phyloP scores from a whole-genome alignment of 2,797 vertebrate species.

The Melanotaenia trifasciata region DNA sequence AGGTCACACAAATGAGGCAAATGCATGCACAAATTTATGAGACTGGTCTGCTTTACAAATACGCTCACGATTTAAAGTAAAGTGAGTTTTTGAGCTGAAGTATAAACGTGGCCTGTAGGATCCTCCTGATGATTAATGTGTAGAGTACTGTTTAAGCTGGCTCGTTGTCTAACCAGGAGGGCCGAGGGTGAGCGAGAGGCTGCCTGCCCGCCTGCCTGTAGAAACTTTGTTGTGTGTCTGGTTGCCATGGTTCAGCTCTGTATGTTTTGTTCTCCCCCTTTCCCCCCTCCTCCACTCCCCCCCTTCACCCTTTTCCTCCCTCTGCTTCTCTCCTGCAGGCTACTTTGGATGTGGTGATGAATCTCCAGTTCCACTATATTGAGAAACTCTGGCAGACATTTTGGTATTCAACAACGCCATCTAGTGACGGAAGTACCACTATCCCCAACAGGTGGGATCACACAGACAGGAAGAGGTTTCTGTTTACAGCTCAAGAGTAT shows the following conservation, averaged over 20 bases:
- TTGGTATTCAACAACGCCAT: conserved; percentile 92
- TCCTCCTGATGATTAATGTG: conserved; percentile 73
- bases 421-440: conserved; percentile 84
- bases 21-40: conserved; percentile 9
- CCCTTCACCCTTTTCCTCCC: conserved; percentile 25
- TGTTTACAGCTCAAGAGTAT: not conserved
- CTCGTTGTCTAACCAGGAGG: conserved; percentile 70
- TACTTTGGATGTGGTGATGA: conserved; percentile 95
- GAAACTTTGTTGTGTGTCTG: conserved; percentile 84
- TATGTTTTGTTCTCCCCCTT: conserved; percentile 64
- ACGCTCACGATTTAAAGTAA: not conserved
- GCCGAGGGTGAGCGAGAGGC: conserved; percentile 62
- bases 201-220: conserved; percentile 61
- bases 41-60: conserved; percentile 23
- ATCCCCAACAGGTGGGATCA: conserved; percentile 86
- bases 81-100: conserved; percentile 24
- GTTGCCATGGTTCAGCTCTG: conserved; percentile 80
- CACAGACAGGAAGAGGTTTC: not conserved
- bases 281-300: conserved; percentile 24
- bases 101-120: conserved; percentile 36
- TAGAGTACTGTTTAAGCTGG: conserved; percentile 65
- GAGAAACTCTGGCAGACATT: conserved; percentile 98
- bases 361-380: conserved; percentile 96
- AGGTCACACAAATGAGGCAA: conserved; percentile 41
- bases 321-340: conserved; percentile 81